Evolutionary conservation across 2,888 invertebrate genomes (phyloP), one percentile per base, ranked within the genome.

Genomic region (Spatulosminthurus flaviceps): DNA sequence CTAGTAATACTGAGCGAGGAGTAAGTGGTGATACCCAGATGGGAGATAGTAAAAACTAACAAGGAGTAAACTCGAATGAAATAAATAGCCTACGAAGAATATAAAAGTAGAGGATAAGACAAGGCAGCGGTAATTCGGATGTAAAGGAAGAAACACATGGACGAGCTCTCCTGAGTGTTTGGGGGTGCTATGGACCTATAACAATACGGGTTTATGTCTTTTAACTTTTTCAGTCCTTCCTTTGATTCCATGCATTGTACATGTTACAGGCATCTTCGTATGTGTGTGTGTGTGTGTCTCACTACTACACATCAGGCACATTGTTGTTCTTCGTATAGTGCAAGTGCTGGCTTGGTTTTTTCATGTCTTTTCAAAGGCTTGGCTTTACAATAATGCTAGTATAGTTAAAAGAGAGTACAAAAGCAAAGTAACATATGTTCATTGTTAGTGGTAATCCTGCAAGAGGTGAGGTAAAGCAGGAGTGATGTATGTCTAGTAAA

Each of bases 61-160:
- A 51, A 51, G 51, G 5, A 19, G 7, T 9, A 51, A n/a, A 2
- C n/a, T 2, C 7, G 2, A 51, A n/a, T 4, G 51, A 51, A 51
- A 51, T 51, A 51, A 51, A 51, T 34, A 51, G 51, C 51, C 51
- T 5, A 51, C 5, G 51, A 51, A 51, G 51, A 51, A 51, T 51
- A 51, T 51, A 51, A 51, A 51, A 51, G 19, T 51, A n/a, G 51
- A 51, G 9, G 51, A 51, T 51, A 51, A 51, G n/a, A n/a, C n/a
- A n/a, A n/a, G n/a, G n/a, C n/a, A n/a, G 51, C 51, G 51, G n/a
- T 51, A 51, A 51, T 2, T 51, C 51, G 51, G 51, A 51, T 51
- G 51, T 51, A 19, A 19, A 51, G 51, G 51, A 51, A 51, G n/a
- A 51, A 2, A 51, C n/a, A 51, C 16, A 2, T 2, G 5, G 19